A percentile compares a stretch with the other conserved stretches of the same genome.
Conservation (phyloP, 1,140 invertebrate genomes). For the Camponotus floridanus region DNA sequence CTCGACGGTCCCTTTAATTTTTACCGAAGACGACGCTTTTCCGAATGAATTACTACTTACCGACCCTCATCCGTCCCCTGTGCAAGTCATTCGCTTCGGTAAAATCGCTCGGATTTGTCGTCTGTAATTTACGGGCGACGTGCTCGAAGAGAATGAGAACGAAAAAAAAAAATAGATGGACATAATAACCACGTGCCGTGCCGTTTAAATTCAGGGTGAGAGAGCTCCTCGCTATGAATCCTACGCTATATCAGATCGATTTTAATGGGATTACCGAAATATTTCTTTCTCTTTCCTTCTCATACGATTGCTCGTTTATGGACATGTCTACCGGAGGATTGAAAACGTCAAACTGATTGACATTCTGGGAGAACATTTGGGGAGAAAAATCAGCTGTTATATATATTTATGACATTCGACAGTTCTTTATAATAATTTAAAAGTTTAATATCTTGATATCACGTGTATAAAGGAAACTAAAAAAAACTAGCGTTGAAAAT, state of each 20-base stretch:
- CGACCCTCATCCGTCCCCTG: not conserved
- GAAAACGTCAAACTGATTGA: conserved; percentile 36
- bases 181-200: conserved; percentile 43
- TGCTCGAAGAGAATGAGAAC: conserved; percentile 34
- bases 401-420: conserved; percentile 11
- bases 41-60: conserved; percentile 70
- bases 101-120: conserved; percentile 60
- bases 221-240: conserved; percentile 1
- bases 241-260: conserved; percentile 32
- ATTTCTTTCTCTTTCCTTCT: not conserved
- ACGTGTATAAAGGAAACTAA: not conserved
- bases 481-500: not conserved
- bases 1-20: conserved; percentile 65
- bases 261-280: conserved; percentile 52
- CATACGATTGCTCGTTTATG: conserved; percentile 23
- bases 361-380: conserved; percentile 8
- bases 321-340: conserved; percentile 23
- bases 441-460: not conserved
- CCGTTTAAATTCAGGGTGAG: conserved; percentile 39
- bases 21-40: conserved; percentile 62
- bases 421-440: not conserved
- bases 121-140: conserved; percentile 40
- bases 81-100: conserved; percentile 45
- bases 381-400: not conserved
- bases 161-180: conserved; percentile 46